A percentile compares a stretch with the other conserved stretches of the same genome.
Conservation (phyloP, 2,113 vertebrate species). For the Daphoenositta chrysoptera region DNA sequence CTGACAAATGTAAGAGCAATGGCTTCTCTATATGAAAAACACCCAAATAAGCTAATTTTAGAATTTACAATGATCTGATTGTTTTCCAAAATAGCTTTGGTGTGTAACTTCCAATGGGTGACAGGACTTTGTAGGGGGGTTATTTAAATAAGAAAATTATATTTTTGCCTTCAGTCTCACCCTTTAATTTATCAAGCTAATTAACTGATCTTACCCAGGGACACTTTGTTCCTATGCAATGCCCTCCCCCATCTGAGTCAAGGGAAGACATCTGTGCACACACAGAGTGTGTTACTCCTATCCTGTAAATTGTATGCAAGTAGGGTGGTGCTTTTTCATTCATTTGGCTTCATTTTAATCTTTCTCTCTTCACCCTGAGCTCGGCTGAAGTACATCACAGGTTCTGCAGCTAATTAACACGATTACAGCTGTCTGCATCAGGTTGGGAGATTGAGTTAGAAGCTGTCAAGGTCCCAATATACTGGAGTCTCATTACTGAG, state of each 20-base stretch:
- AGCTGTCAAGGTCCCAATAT: neutral
- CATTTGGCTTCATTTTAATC: neutral
- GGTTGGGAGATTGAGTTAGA: slow-evolving; percentile 15
- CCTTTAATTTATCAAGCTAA: neutral
- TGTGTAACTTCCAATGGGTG: neutral
- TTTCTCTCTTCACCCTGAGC: neutral
- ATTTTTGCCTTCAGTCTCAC: neutral
- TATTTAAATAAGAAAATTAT: neutral
- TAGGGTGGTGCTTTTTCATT: neutral
- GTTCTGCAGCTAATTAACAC: slow-evolving; percentile 42
- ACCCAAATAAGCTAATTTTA: neutral
- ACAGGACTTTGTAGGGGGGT: neutral
- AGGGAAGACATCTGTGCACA: neutral
- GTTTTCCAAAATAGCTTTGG: slow-evolving; percentile 1
- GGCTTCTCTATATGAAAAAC: neutral
- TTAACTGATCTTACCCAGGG: neutral
- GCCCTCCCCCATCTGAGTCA: neutral
- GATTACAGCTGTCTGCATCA: neutral
- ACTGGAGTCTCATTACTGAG: slow-evolving; percentile 38
- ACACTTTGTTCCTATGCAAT: neutral
- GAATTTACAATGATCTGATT: neutral
- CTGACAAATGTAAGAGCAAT: neutral
- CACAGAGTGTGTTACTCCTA: neutral
- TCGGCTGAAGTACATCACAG: slow-evolving; percentile 19
- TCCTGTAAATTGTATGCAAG: neutral